Evolutionary conservation across 2,888 invertebrate genomes (phyloP).

Genomic region (Kryphioiulus occultus): DNA sequence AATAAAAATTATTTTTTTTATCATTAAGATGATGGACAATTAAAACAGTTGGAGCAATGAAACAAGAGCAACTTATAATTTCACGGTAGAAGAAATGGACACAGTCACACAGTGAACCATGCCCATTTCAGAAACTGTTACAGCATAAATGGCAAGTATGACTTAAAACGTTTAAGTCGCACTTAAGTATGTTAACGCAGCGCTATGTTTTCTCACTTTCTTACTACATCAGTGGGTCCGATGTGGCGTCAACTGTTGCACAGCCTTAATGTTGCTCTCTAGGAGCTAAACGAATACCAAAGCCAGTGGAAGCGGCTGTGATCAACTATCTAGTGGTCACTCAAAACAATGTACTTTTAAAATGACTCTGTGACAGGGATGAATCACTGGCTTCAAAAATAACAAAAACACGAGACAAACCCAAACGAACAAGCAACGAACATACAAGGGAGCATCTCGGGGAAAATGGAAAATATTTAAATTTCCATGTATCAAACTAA

Average conservation of each 20-base stretch:
- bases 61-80: neutral
- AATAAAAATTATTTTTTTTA: too few species aligned
- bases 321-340: too few species aligned
- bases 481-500: too few species aligned
- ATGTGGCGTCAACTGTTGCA: too few species aligned
- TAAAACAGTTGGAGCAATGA: neutral
- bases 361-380: neutral
- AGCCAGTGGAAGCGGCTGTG: constrained; percentile 20
- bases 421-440: too few species aligned
- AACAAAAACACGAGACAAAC: neutral
- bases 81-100: neutral
- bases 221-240: too few species aligned
- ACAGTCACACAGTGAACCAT: neutral
- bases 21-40: too few species aligned
- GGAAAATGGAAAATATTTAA: too few species aligned
- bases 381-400: neutral
- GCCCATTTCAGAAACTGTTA: neutral
- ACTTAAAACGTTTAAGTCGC: neutral
- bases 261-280: neutral
- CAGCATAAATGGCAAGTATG: neutral
- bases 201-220: neutral
- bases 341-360: neutral
- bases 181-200: neutral
- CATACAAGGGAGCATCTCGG: neutral
- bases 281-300: neutral